These are phyloP conservation scores for Rostratula benghalensis DNA, from an alignment of 2,113 vertebrate genomes.

Conservation along the genomic window DNA sequence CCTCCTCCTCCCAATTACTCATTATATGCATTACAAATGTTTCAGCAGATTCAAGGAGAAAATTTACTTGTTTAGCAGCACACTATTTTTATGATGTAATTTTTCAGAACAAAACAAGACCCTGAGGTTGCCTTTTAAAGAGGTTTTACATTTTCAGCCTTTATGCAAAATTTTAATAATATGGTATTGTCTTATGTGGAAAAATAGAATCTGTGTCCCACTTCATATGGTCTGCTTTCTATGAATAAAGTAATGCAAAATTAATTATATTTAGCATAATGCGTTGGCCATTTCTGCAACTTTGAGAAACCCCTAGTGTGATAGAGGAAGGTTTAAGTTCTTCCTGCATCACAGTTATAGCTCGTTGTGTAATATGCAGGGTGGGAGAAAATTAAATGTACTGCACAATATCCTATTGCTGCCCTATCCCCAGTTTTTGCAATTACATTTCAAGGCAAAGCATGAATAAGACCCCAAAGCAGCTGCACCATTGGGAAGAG, in stretches of 20 bases:
- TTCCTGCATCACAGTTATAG: neutral
- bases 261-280: neutral
- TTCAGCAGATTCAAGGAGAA: neutral
- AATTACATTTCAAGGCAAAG: neutral
- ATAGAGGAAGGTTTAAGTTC: neutral
- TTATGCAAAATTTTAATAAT: neutral
- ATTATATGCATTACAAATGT: neutral
- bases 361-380: neutral
- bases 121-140: neutral
- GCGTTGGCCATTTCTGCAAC: neutral
- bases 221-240: neutral
- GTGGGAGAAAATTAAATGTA: neutral
- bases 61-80: neutral
- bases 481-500: neutral
- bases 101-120: neutral
- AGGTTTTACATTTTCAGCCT: neutral
- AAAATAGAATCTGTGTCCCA: neutral
- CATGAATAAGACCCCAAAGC: neutral
- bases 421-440: neutral
- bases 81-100: neutral
- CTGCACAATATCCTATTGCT: neutral
- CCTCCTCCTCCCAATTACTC: rapidly evolving
- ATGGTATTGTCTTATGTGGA: neutral
- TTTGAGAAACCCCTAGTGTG: neutral
- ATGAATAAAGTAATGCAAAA: neutral